These are phyloP conservation scores for Aporophyla lueneburgensis DNA, from an alignment of 2,888 invertebrate genomes.

Conservation along the genomic window DNA sequence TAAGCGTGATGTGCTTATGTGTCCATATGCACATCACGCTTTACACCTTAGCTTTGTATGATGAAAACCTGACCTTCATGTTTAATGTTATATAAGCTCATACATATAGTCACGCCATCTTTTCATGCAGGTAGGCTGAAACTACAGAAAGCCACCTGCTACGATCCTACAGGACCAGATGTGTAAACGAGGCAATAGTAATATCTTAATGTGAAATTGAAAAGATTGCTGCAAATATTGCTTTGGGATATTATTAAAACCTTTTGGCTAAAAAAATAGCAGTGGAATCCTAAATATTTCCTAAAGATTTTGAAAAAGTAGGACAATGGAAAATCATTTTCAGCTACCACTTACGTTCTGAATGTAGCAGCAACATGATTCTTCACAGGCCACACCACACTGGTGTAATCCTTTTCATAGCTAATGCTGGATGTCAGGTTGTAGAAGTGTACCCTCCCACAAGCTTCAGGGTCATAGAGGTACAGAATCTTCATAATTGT, in stretches of 20 bases:
- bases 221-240: background rate
- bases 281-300: background rate
- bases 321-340: background rate
- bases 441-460: conserved; percentile 80
- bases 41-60: background rate
- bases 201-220: background rate
- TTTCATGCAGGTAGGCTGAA: too few species aligned
- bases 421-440: conserved; percentile 75
- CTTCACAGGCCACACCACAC: conserved; percentile 79
- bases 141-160: too few species aligned
- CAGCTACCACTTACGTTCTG: conserved; percentile 72
- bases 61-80: background rate
- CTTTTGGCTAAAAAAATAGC: background rate
- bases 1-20: too few species aligned
- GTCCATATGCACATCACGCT: background rate
- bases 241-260: background rate
- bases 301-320: too few species aligned
- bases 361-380: conserved; percentile 79
- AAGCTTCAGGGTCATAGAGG: conserved; percentile 83
- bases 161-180: too few species aligned
- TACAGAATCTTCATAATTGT: conserved; percentile 84
- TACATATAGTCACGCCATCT: too few species aligned
- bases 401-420: conserved; percentile 59
- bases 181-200: background rate
- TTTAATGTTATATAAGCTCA: too few species aligned